A percentile compares a stretch with the other conserved stretches of the same genome.
Conservation (phyloP, 2,888 invertebrate species). For the Tuta absoluta region DNA sequence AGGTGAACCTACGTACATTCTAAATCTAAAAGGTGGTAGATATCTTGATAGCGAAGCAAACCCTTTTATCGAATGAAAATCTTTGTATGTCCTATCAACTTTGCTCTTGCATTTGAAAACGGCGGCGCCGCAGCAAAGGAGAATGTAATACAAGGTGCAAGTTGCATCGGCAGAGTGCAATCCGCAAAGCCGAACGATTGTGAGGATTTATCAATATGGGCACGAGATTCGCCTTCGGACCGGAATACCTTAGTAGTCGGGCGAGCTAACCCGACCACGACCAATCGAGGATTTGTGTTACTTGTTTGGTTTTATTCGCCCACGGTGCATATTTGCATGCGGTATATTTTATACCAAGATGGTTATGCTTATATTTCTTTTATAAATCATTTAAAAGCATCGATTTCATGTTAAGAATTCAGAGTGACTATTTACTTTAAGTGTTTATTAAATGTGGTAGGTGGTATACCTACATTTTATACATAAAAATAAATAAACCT, state of each 20-base stretch:
- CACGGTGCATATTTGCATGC: constrained; percentile 12
- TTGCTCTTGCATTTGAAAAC: constrained; percentile 32
- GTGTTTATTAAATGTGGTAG: too few species aligned
- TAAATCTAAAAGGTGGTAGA: not conserved
- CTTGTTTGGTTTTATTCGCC: constrained; percentile 28
- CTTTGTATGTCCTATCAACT: constrained; percentile 31
- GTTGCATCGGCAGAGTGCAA: constrained; percentile 59
- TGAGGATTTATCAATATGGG: constrained; percentile 72
- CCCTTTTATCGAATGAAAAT: constrained; percentile 29
- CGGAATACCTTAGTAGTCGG: constrained; percentile 28
- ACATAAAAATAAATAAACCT: not conserved
- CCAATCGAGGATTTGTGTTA: constrained; percentile 29
- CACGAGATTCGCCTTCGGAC: constrained; percentile 51
- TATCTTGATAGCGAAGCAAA: not conserved
- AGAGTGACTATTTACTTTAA: too few species aligned
- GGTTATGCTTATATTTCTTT: not conserved
- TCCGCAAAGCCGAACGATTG: constrained; percentile 70
- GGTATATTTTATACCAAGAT: constrained; percentile 11
- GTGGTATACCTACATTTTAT: too few species aligned
- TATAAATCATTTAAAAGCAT: too few species aligned
- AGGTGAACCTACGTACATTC: not conserved
- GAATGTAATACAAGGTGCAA: constrained; percentile 64
- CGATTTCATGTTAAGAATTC: too few species aligned
- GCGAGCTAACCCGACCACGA: not conserved
- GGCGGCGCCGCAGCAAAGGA: constrained; percentile 53